Evolutionary conservation across 2,888 invertebrate species (phyloP).

Genomic region (Drosophila paracracens): DNA sequence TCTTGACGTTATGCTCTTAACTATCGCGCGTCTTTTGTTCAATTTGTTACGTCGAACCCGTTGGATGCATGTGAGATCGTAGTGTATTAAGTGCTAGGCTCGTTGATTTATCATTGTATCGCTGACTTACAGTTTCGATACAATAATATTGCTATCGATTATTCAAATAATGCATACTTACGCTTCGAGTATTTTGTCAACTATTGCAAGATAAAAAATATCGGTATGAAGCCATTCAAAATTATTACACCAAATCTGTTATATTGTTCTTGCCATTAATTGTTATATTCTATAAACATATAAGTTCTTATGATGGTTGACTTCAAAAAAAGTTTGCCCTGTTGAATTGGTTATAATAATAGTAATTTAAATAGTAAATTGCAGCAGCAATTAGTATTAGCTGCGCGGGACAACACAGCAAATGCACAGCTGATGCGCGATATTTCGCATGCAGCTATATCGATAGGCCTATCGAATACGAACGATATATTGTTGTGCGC

Average conservation of each 20-base stretch:
- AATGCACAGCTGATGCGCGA: constrained; percentile 28
- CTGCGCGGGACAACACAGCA: background rate
- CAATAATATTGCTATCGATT: constrained; percentile 27
- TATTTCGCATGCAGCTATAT: constrained; percentile 4
- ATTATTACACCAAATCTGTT: background rate
- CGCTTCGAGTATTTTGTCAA: background rate
- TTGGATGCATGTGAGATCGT: constrained; percentile 30
- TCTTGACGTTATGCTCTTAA: constrained; percentile 38
- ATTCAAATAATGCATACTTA: background rate
- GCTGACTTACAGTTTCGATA: constrained; percentile 19
- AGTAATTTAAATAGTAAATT: background rate
- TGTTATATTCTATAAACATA: background rate
- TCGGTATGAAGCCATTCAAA: background rate
- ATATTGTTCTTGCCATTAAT: background rate
- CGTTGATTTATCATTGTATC: constrained; percentile 21
- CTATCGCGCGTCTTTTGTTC: constrained; percentile 47
- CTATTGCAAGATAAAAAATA: background rate
- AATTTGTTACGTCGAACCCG: constrained; percentile 40
- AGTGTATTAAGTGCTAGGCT: constrained; percentile 19
- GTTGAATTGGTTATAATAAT: background rate
- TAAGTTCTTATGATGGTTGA: background rate
- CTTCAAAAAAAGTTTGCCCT: background rate
- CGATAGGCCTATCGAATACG: background rate
- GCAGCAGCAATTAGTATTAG: constrained; percentile 5
- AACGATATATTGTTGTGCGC: background rate